These are phyloP conservation scores for Hydriomena furcata DNA, from an alignment of 2,888 invertebrate genomes.

Conservation along the genomic window DNA sequence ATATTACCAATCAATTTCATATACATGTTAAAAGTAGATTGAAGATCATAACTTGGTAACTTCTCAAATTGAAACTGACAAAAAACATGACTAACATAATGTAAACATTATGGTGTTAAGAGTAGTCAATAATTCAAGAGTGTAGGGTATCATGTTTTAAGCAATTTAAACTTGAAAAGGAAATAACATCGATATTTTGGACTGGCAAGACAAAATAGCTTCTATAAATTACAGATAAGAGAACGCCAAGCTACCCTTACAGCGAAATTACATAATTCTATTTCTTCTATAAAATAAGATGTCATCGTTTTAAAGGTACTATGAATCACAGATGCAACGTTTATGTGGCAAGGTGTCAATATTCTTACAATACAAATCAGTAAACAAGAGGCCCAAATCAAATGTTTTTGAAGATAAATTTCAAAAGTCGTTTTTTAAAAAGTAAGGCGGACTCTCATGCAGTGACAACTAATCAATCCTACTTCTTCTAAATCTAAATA, in stretches of 20 bases:
- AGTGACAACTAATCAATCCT: constrained; percentile 2
- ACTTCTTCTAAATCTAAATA: constrained; percentile 5
- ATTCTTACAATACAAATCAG: constrained; percentile 3
- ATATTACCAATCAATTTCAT: too few relatives aligned
- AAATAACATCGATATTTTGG: background rate
- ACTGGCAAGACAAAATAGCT: background rate
- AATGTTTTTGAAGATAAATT: constrained; percentile 50
- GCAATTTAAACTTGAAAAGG: constrained; percentile 56
- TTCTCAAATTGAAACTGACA: constrained; percentile 47
- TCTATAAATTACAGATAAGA: background rate
- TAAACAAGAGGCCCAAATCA: constrained; percentile 11
- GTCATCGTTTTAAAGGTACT: constrained; percentile 49
- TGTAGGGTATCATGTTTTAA: constrained; percentile 41
- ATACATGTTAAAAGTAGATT: too few relatives aligned
- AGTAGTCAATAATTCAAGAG: background rate
- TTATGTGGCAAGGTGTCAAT: constrained; percentile 59
- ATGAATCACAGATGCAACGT: constrained; percentile 71
- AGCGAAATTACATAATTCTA: background rate
- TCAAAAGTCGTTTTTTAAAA: constrained; percentile 28
- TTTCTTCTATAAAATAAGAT: constrained; percentile 39
- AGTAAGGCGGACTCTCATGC: constrained; percentile 21
- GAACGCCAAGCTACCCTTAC: background rate
- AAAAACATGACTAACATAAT: constrained; percentile 37
- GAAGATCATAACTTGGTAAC: background rate
- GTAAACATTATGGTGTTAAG: background rate